Evolutionary conservation across 2,113 vertebrate species (phyloP).

Genomic region (Taurulus bubalis): DNA sequence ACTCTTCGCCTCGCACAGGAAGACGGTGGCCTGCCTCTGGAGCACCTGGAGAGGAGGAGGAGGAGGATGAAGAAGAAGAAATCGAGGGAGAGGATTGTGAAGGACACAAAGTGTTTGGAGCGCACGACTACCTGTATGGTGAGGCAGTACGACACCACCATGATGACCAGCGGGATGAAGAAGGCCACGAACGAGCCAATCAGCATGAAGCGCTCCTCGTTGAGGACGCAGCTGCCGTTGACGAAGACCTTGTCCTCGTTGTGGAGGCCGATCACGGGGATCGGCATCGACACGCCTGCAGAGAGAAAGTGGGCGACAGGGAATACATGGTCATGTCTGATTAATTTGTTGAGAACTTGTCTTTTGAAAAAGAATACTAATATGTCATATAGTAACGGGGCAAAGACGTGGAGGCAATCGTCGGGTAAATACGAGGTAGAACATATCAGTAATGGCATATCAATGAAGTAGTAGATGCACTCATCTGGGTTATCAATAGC

Average conservation of each 20-base stretch:
- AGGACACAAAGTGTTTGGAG: not conserved
- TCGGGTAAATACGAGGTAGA: not conserved
- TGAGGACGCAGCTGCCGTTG: slow-evolving; percentile 92
- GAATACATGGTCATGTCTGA: not conserved
- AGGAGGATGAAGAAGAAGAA: not conserved
- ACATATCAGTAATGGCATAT: no score
- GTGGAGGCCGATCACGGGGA: slow-evolving; percentile 95
- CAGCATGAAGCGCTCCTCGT: slow-evolving; percentile 95
- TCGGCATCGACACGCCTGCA: slow-evolving; percentile 93
- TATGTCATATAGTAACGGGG: not conserved
- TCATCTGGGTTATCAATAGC: no score
- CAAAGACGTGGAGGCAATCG: not conserved
- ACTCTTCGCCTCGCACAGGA: slow-evolving; percentile 86
- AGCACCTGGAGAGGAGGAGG: slow-evolving; percentile 74
- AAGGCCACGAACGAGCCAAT: slow-evolving; percentile 98
- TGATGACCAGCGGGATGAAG: slow-evolving; percentile 98
- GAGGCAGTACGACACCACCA: slow-evolving; percentile 97
- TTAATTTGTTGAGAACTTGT: not conserved
- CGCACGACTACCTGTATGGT: slow-evolving; percentile 86
- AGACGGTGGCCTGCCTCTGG: slow-evolving; percentile 92
- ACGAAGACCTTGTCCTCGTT: slow-evolving; percentile 93
- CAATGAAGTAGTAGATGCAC: no score
- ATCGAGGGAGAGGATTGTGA: not conserved
- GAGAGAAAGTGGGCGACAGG: not conserved
- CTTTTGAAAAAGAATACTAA: not conserved